Evolutionary conservation across 2,113 vertebrate genomes (phyloP), one percentile per base, ranked within the genome.

Genomic region (Varanus komodoensis): DNA sequence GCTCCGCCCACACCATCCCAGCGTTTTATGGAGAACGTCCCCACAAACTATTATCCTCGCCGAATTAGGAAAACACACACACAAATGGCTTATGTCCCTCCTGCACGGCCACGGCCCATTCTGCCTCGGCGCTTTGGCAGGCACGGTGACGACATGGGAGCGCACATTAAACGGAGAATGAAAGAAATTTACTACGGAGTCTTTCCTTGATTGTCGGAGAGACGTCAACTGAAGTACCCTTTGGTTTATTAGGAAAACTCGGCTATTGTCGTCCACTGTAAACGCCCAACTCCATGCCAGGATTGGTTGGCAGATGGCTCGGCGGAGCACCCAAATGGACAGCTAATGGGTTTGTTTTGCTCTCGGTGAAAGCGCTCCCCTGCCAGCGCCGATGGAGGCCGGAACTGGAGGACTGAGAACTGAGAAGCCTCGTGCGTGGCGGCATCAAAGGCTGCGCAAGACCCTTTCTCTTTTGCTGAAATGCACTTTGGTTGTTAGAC

Each of bases 21-120:
- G 44, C 6, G 34, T 82, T 61, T 74, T 44, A 23, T 64, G 87
- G 67, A 44, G 88, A 93, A 85, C 83, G 77, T 95, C 90, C 94
- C 82, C 64, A 92, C 95, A 91, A 96, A 93, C 92, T 90, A 93
- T 87, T 89, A n/a, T 90, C 92, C 95, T 21, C 90, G 81, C 91
- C 87, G 95, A 95, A 96, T 96, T 88, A 95, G 93, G 91, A 78
- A 95, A 77, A 92, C 32, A 8, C 89, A 92, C 84, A 71, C 61
- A 64, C 9, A 73, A 32, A 81, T 9, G 84, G 52, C 92, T 92
- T 92, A 52, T 68, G 78, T 92, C 77, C 73, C 91, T 95, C 92
- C 87, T 81, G 87, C 82, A 69, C 52, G 79, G 83, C 86, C 87
- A 12, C 52, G 89, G 83, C 89, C 69, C n/a, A 48, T 81, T 94